These are phyloP conservation scores for Isurus oxyrinchus DNA, from an alignment of 2,113 vertebrate genomes.

Conservation along the genomic window DNA sequence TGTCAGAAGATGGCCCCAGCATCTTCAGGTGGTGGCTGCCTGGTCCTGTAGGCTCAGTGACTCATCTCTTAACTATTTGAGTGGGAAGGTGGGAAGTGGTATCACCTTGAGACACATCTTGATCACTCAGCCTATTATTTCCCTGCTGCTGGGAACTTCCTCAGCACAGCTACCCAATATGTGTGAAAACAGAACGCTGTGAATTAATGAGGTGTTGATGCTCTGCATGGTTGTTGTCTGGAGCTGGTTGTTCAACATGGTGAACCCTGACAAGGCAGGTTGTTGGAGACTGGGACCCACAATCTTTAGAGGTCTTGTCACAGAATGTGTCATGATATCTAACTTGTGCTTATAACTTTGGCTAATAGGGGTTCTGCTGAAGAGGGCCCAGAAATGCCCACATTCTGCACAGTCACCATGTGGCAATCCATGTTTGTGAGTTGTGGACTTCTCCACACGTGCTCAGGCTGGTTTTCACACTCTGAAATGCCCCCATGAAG, in stretches of 20 bases:
- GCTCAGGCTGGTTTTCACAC: not conserved
- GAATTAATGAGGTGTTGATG: not conserved
- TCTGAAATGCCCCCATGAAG: not conserved
- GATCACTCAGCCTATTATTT: not conserved
- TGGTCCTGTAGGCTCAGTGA: not conserved
- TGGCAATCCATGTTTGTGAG: not conserved
- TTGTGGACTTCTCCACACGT: not conserved
- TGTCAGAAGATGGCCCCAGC: not conserved
- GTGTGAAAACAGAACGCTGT: not conserved
- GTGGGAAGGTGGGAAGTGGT: not conserved
- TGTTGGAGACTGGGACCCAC: not conserved
- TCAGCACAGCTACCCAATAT: not conserved
- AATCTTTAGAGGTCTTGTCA: not conserved
- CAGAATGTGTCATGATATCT: not conserved
- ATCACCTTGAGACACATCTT: not conserved
- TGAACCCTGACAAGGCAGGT: not conserved
- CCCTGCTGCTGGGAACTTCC: not conserved
- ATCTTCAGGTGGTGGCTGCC: not conserved
- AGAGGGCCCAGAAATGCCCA: not conserved
- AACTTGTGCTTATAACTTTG: not conserved
- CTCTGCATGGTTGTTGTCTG: not conserved
- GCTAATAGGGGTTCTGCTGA: not conserved
- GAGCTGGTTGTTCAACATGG: not conserved
- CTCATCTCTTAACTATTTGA: not conserved
- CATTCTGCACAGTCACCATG: not conserved